These are phyloP conservation scores for Hyaena hyaena DNA, from an alignment of 2,113 vertebrate genomes.

Conservation along the genomic window DNA sequence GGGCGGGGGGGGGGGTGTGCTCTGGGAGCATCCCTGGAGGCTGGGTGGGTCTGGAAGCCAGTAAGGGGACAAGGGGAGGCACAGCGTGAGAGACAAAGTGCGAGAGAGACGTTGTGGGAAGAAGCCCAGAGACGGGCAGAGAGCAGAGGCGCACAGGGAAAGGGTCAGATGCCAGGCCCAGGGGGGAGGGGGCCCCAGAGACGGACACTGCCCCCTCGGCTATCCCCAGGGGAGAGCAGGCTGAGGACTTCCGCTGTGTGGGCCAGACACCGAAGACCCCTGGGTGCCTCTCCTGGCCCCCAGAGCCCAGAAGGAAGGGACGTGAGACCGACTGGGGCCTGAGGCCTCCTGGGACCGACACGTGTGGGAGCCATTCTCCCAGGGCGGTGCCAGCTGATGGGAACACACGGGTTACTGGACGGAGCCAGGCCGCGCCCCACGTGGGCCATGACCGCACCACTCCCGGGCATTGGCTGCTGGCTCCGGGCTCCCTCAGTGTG, in stretches of 20 bases:
- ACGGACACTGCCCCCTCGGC: background rate
- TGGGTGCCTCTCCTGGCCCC: background rate
- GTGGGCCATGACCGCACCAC: fast-evolving
- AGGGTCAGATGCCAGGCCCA: background rate
- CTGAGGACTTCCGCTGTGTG: background rate
- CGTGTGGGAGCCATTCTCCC: background rate
- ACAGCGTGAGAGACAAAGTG: background rate
- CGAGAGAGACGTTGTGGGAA: too few relatives aligned
- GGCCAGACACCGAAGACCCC: background rate
- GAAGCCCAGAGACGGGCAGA: background rate
- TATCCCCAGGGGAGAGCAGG: background rate
- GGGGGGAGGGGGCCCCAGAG: background rate
- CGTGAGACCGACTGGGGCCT: background rate
- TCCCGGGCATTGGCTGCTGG: background rate
- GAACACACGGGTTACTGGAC: background rate
- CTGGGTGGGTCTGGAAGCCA: background rate
- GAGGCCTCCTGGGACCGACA: background rate
- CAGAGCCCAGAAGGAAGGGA: background rate
- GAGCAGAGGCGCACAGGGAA: fast-evolving
- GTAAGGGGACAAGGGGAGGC: fast-evolving
- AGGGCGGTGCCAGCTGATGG: background rate
- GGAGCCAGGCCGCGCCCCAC: background rate
- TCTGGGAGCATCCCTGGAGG: background rate
- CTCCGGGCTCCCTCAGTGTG: background rate
- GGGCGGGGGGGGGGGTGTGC: too few relatives aligned